These are phyloP conservation scores for Pristionchus fissidentatus DNA, from an alignment of 2,888 invertebrate genomes.

Conservation along the genomic window DNA sequence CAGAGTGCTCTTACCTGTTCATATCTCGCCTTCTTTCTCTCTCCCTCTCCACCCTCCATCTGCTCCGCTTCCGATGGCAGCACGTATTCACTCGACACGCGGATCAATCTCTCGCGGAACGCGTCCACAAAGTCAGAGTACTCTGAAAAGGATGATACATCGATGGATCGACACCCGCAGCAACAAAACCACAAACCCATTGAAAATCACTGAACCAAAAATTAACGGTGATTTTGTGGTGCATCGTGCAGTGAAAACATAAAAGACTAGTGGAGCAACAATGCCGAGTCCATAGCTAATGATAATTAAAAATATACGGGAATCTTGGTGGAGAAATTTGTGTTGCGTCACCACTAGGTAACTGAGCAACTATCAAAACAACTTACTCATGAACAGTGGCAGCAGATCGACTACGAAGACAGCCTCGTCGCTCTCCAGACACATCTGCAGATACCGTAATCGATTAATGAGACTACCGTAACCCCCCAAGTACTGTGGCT, in stretches of 20 bases:
- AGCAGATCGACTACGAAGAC: conserved; percentile 46
- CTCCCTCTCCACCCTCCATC: background rate
- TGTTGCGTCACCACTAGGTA: no score
- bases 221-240: no score
- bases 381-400: conserved; percentile 47
- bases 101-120: background rate
- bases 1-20: background rate
- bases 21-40: background rate
- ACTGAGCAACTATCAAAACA: background rate
- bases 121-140: conserved; percentile 14
- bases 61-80: background rate
- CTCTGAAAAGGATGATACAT: conserved; percentile 25
- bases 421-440: conserved; percentile 38
- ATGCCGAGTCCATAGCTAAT: no score
- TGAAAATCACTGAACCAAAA: no score
- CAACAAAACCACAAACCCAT: no score
- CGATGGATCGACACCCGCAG: background rate
- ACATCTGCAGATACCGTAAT: conserved; percentile 4
- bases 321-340: no score
- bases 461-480: background rate
- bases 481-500: no score
- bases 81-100: background rate
- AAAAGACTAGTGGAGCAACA: no score
- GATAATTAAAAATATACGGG: no score
- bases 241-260: no score